Percentiles rank a stretch among this genome's conserved stretches.
phyloP scores from a whole-genome alignment of 2,797 vertebrate species.

The Micromesistius poutassou region DNA sequence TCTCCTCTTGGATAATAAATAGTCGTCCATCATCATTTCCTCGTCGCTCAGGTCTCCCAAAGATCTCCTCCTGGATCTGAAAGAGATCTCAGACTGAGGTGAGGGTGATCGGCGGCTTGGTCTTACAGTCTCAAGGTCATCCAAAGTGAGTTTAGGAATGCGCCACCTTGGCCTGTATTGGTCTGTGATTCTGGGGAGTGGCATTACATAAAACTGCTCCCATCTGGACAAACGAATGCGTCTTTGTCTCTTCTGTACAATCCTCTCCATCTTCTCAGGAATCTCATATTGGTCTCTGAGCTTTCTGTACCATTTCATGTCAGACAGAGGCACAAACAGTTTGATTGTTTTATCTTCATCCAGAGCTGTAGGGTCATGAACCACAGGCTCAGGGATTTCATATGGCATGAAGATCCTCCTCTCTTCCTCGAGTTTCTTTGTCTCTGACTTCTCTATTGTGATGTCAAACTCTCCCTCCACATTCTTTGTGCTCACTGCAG shows the following conservation, averaged over 20 bases:
- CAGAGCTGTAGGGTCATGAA: conserved; percentile 73
- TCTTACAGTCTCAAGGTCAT: conserved; percentile 94
- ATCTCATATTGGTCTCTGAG: conserved; percentile 91
- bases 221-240: conserved; percentile 97
- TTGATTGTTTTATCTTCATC: conserved; percentile 92
- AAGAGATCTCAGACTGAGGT: conserved; percentile 85
- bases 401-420: conserved; percentile 93
- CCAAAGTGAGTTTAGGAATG: conserved; percentile 90
- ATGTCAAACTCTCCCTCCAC: conserved; percentile 94
- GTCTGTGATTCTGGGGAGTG: conserved; percentile 93
- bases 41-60: conserved; percentile 93
- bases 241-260: conserved; percentile 90
- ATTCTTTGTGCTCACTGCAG: conserved; percentile 93
- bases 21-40: conserved; percentile 89
- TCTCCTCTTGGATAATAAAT: conserved; percentile 84
- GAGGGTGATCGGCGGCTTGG: conserved; percentile 87
- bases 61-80: conserved; percentile 87
- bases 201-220: conserved; percentile 99
- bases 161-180: conserved; percentile 97
- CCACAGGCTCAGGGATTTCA: conserved; percentile 86
- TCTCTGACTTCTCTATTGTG: conserved; percentile 74
- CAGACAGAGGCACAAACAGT: conserved; percentile 92
- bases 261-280: conserved; percentile 85
- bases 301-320: conserved; percentile 99
- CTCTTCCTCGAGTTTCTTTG: conserved; percentile 84